These are phyloP conservation scores for Suncus etruscus DNA, from an alignment of 2,113 vertebrate genomes.

Conservation along the genomic window DNA sequence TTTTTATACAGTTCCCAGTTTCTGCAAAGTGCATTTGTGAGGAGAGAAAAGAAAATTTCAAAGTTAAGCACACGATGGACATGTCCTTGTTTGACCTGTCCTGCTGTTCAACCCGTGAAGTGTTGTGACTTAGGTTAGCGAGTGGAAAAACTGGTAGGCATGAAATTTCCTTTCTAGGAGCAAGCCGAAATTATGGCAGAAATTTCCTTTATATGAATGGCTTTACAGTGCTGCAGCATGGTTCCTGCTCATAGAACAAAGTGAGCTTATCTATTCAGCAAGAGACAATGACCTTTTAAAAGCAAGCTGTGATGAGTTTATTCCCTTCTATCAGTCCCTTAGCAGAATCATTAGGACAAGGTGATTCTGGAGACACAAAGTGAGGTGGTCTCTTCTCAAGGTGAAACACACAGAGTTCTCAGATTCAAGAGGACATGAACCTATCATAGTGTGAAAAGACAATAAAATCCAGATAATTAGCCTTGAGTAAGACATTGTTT, in stretches of 20 bases:
- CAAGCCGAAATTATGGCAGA: constrained; percentile 40
- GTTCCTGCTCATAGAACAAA: constrained; percentile 60
- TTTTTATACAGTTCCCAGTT: background rate
- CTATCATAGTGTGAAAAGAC: background rate
- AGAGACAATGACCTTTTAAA: constrained; percentile 78
- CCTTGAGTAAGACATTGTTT: constrained; percentile 26
- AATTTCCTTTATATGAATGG: constrained; percentile 28
- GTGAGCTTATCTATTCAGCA: constrained; percentile 66
- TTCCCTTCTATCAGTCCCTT: background rate
- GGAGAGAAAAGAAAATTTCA: background rate
- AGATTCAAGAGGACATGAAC: background rate
- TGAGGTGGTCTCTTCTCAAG: constrained; percentile 49
- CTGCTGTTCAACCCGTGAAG: background rate
- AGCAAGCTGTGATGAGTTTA: constrained; percentile 45
- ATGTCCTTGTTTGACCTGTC: background rate
- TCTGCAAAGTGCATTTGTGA: constrained; percentile 5
- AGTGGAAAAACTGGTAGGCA: constrained; percentile 9
- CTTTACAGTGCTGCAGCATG: constrained; percentile 39
- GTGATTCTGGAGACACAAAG: constrained; percentile 31
- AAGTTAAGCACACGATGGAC: background rate
- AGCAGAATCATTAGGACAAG: constrained; percentile 51
- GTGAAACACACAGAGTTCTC: constrained; percentile 51
- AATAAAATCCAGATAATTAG: constrained; percentile 45
- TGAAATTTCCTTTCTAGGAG: constrained; percentile 65
- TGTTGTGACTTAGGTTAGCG: constrained; percentile 33